phyloP scores from a whole-genome alignment of 2,888 invertebrate species.

The Nymphalis polychloros region DNA sequence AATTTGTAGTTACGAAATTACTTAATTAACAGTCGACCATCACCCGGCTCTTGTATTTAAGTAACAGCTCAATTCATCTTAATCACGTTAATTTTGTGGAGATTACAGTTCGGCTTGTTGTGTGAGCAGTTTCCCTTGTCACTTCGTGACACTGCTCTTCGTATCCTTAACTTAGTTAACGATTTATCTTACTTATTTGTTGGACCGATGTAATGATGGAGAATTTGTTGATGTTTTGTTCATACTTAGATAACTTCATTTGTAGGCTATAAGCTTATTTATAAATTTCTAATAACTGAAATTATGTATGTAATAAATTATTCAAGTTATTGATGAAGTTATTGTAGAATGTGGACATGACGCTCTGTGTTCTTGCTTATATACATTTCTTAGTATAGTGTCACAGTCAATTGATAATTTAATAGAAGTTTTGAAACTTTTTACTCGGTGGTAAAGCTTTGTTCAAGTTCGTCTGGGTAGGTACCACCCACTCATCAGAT shows the following conservation, averaged over 20 bases:
- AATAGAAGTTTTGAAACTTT: too few species aligned
- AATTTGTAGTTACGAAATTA: slow-evolving; percentile 29
- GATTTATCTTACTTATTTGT: slow-evolving; percentile 49
- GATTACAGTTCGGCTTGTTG: slow-evolving; percentile 46
- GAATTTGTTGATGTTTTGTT: slow-evolving; percentile 33
- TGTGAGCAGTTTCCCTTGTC: slow-evolving; percentile 46
- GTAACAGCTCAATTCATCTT: slow-evolving; percentile 44
- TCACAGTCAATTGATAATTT: too few species aligned
- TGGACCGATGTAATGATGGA: slow-evolving; percentile 36
- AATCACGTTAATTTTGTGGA: slow-evolving; percentile 47
- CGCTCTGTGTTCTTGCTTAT: too few species aligned
- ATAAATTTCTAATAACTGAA: background rate
- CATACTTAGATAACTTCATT: slow-evolving; percentile 17
- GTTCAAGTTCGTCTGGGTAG: too few species aligned
- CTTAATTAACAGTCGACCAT: slow-evolving; percentile 34
- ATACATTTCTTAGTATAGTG: too few species aligned
- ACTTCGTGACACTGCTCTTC: slow-evolving; percentile 42
- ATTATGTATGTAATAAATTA: background rate
- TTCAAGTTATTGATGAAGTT: too few species aligned
- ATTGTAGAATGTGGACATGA: too few species aligned
- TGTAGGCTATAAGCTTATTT: slow-evolving; percentile 8
- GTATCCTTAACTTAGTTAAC: slow-evolving; percentile 44
- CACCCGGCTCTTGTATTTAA: slow-evolving; percentile 34
- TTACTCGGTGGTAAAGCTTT: too few species aligned
- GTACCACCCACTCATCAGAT: too few species aligned